Base-by-base conservation (phyloP, 2,888 invertebrate species). In the Rambutsinella grinnellia region DNA sequence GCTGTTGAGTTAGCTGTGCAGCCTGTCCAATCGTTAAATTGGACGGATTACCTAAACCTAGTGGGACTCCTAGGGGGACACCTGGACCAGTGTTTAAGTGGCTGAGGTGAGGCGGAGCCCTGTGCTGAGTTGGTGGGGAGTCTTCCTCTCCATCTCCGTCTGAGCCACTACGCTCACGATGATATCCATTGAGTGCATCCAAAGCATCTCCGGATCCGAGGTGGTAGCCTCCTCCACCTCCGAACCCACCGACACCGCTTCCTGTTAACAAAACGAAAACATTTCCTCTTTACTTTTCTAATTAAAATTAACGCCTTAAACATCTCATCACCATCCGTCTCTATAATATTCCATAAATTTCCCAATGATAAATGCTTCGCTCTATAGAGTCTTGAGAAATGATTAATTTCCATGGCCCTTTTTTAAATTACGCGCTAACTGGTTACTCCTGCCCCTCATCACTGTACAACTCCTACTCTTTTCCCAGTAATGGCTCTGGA, bases 91-190 rank as follows among this genome's bases (percentile, higher is more conserved):
- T 76, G 85, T 85, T 84, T 86, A 70, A 44, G 46, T 63, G 70
- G 1, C 58, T 47, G 5, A 69, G 58, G 26, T 65, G 66, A 54
- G 69, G 80, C 3, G 71, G 71, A 10, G 72, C 78, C 27, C 79
- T 65, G 58, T 82, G 82, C 13, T 76, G 72, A 1, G 78, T 71
- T 8, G 81, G 83, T 8, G 84, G 81, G 1, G 81, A 79, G 46
- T 82, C 82, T 47, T 81, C 81, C 61, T 84, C 87, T 82, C 90
- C 90, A 87, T 93, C 93, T 86, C 93, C 92, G 88, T 93, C 93
- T 84, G 90, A 90, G 88, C 92, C 91, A 88, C 92, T 92, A 87
- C 92, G 90, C 36, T 82, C 81, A 89, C 76, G 26, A 62, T 92
- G 92, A 90, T 93, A 93, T 86, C 90, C 90, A 56, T 79, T 81